These are phyloP conservation scores for Eurystomus gularis DNA, from an alignment of 2,113 vertebrate species.

Conservation along the genomic window DNA sequence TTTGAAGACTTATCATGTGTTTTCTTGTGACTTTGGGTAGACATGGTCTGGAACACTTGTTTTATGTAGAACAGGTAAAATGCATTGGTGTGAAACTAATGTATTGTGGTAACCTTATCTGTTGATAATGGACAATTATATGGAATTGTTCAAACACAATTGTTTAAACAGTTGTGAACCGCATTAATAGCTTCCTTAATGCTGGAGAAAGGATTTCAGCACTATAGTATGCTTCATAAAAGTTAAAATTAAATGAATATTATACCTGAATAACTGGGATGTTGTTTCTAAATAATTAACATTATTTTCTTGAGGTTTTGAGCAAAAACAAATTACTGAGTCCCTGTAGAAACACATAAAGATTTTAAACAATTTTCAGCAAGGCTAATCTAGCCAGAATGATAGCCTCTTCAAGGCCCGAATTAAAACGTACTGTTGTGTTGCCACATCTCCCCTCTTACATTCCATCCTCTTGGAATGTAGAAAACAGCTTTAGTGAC, in stretches of 20 bases:
- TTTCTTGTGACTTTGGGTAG: background rate
- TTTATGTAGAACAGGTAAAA: background rate
- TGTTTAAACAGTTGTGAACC: background rate
- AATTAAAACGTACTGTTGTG: background rate
- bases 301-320: background rate
- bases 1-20: background rate
- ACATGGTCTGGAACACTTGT: background rate
- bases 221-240: background rate
- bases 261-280: background rate
- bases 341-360: background rate
- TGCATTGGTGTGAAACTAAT: background rate
- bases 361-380: slow-evolving; percentile 20
- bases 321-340: background rate
- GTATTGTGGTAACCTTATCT: background rate
- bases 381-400: background rate
- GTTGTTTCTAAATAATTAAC: background rate
- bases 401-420: background rate
- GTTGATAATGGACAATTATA: background rate
- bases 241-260: background rate
- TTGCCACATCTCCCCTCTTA: background rate
- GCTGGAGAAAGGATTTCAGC: background rate
- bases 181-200: background rate
- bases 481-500: slow-evolving; percentile 15
- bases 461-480: background rate
- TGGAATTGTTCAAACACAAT: background rate